Evolutionary conservation across 92 coral and sea anemone species (phyloP).

Genomic region (Heteractis magnifica): DNA sequence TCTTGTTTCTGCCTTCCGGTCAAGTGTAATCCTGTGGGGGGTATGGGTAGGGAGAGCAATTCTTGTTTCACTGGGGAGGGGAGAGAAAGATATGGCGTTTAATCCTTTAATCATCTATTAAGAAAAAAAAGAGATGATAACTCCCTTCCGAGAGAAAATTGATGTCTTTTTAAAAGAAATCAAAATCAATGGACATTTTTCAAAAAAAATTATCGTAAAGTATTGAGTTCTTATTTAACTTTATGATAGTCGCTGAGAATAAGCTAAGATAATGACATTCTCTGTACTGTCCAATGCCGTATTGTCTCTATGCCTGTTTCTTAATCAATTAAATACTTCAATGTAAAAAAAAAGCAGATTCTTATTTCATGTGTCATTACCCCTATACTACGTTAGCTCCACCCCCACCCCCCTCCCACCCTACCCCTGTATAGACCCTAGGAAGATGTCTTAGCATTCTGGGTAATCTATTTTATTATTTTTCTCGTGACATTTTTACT

Average conservation of each 20-base stretch:
- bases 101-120: not conserved
- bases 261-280: too few species aligned
- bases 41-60: not conserved
- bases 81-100: not conserved
- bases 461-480: conserved; percentile 3
- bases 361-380: not conserved
- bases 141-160: too few species aligned
- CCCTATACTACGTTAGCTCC: not conserved
- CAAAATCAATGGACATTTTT: too few species aligned
- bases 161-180: too few species aligned
- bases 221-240: too few species aligned
- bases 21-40: not conserved
- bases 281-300: too few species aligned
- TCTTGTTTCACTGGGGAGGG: not conserved
- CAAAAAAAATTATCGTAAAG: too few species aligned
- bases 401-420: not conserved
- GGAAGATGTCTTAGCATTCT: not conserved
- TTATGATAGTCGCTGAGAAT: too few species aligned
- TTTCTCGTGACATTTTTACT: conserved; percentile 1
- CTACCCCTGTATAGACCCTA: not conserved
- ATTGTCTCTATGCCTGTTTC: too few species aligned
- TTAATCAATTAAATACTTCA: too few species aligned
- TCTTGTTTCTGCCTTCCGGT: conserved; percentile 10
- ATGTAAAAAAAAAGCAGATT: too few species aligned
- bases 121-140: too few species aligned